Evolutionary conservation across 2,888 invertebrate species (phyloP).

Genomic region (Schizaphis graminum): DNA sequence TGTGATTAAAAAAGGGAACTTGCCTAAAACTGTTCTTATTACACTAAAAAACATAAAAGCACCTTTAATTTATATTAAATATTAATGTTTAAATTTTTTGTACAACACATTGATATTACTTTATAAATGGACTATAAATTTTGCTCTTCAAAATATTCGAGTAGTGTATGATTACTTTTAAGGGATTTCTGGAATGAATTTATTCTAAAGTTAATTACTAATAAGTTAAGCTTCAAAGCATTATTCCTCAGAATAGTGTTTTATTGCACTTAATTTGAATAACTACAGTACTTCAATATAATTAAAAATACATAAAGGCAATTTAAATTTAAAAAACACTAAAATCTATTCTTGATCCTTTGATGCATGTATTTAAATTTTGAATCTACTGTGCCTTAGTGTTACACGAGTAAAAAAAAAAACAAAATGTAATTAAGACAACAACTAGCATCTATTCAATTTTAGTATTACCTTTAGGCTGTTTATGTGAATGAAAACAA

Average conservation of each 20-base stretch:
- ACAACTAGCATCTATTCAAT: neutral
- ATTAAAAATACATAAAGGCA: constrained; percentile 24
- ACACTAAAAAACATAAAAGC: constrained; percentile 56
- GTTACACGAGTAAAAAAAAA: neutral
- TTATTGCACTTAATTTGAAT: constrained; percentile 37
- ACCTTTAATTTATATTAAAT: constrained; percentile 54
- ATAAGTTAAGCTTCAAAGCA: constrained; percentile 27
- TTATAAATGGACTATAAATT: constrained; percentile 49
- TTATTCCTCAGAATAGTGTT: constrained; percentile 18
- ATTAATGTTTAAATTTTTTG: constrained; percentile 48
- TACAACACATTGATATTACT: constrained; percentile 35
- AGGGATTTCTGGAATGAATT: constrained; percentile 28
- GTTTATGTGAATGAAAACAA: constrained; percentile 8
- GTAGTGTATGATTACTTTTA: constrained; percentile 14
- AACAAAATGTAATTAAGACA: constrained; percentile 20
- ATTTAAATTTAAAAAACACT: constrained; percentile 35
- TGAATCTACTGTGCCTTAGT: constrained; percentile 10
- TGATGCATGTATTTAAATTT: neutral
- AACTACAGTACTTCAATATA: neutral
- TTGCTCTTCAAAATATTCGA: constrained; percentile 21
- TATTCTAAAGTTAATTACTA: constrained; percentile 5
- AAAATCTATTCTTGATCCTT: constrained; percentile 4
- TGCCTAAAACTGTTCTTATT: constrained; percentile 46
- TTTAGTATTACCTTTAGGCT: neutral
- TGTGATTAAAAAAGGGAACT: constrained; percentile 45